Evolutionary conservation across 2,888 invertebrate genomes (phyloP).

Genomic region (Physocephala rufipes): DNA sequence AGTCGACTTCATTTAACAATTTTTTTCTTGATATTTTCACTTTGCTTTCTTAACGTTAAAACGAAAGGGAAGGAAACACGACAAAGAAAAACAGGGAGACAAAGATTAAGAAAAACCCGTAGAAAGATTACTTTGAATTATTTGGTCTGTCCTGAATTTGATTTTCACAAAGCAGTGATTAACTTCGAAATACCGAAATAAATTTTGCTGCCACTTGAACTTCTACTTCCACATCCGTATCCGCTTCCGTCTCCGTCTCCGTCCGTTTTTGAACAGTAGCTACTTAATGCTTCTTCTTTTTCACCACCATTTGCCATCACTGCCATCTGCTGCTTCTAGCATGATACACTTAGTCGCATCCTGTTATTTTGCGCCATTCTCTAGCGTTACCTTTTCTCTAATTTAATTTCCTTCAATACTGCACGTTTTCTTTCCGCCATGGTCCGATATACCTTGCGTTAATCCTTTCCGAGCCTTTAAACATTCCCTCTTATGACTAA

Average conservation of each 20-base stretch:
- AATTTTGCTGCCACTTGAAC: conserved; percentile 16
- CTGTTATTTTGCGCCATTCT: conserved; percentile 12
- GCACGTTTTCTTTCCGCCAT: not conserved
- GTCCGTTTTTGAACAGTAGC: too few species aligned
- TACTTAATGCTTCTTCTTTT: not conserved
- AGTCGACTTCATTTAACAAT: too few species aligned
- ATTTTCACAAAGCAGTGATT: conserved; percentile 5
- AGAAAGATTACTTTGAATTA: too few species aligned
- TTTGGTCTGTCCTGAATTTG: not conserved
- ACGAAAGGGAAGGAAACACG: too few species aligned
- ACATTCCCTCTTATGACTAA: too few species aligned
- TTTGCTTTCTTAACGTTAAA: too few species aligned
- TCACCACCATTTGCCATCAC: not conserved
- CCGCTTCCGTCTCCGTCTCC: not conserved
- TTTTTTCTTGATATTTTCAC: too few species aligned
- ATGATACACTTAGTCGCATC: not conserved
- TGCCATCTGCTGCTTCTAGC: conserved; percentile 3
- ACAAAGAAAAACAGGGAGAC: too few species aligned
- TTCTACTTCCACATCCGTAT: conserved; percentile 11
- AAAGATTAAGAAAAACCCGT: too few species aligned
- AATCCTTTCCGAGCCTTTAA: not conserved
- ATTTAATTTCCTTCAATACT: conserved; percentile 9
- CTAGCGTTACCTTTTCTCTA: conserved; percentile 9
- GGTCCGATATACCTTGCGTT: not conserved
- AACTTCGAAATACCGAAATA: conserved; percentile 15